Evolutionary conservation across 2,888 invertebrate genomes (phyloP).

Genomic region (Thymelicus acteon): DNA sequence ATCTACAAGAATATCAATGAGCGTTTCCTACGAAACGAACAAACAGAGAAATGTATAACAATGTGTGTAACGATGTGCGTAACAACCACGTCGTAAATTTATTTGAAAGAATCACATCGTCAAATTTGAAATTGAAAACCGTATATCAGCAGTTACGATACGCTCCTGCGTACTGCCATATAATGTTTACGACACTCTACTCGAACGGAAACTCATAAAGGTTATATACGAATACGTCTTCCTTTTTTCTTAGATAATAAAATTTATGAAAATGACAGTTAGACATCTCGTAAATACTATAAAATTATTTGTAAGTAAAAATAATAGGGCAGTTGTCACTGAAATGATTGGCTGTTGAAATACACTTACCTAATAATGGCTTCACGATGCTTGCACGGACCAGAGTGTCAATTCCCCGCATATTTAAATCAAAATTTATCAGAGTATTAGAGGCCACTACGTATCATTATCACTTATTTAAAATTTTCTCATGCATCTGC

Average conservation of each 20-base stretch:
- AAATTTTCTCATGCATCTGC: too few relatives aligned
- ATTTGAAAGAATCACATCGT: constrained; percentile 21
- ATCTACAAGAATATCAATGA: neutral
- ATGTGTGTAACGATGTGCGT: neutral
- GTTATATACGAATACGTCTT: constrained; percentile 36
- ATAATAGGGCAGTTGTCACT: too few relatives aligned
- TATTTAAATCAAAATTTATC: too few relatives aligned
- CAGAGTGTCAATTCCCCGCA: too few relatives aligned
- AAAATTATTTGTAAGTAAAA: too few relatives aligned
- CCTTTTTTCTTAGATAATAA: constrained; percentile 34
- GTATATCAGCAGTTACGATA: constrained; percentile 42
- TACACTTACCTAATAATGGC: too few relatives aligned
- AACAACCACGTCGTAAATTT: constrained; percentile 2
- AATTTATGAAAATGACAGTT: constrained; percentile 36
- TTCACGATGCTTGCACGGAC: too few relatives aligned
- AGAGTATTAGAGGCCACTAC: too few relatives aligned
- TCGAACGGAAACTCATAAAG: constrained; percentile 43
- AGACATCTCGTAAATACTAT: too few relatives aligned
- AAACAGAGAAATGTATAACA: neutral
- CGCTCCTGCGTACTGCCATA: constrained; percentile 44
- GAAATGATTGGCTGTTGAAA: too few relatives aligned
- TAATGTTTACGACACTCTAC: constrained; percentile 42
- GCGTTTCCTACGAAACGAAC: neutral
- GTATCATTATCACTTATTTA: too few relatives aligned
- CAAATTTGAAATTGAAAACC: constrained; percentile 42